Evolutionary conservation across 2,113 vertebrate species (phyloP), one percentile per base, ranked within the genome.

Genomic region (Chiloscyllium plagiosum): DNA sequence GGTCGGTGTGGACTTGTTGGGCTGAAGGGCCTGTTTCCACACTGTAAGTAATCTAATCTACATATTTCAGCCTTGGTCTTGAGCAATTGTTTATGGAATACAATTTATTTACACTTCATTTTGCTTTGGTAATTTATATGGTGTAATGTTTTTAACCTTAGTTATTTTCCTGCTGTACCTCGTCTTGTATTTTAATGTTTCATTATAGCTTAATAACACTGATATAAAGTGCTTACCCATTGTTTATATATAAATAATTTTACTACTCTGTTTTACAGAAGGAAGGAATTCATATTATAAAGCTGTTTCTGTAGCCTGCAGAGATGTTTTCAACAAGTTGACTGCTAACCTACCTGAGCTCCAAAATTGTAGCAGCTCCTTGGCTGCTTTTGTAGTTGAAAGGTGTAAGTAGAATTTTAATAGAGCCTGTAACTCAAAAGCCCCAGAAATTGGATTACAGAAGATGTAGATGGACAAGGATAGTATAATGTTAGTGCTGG

Each of bases 371-470:
- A 97, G 97, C n/a, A 97, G 96, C 96, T 98, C 98, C 50, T 96
- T 98, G 69, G 99, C 98, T 96, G 99, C 99, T 8, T 99, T 99
- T 97, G 97, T 99, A 96, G 95, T 98, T 96, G 98, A 98, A 96
- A 98, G 97, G 96, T 97, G 99, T 98, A 97, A 98, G 98, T 97
- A 93, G 13, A 72, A 72, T 94, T 52, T 96, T n/a, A 17, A 29
- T 29, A 17, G 33, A 42, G 4, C 37, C 37, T 22, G 22, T 2
- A 92, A 19, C 15, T 66, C 33, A 66, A 90, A 61, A 17, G 52
- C 1, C 33, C 61, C 61, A 93, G 33, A 93, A 33, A 37, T 66
- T 20, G 13, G 4, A 61, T 37, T 19, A 13, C 8, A n/a, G 15
- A 33, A 10, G 10, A 37, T 61, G 17, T 12, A 90, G 87, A 15